These are phyloP conservation scores for Stenodera caucasica DNA, from an alignment of 2,888 invertebrate species.

Conservation along the genomic window DNA sequence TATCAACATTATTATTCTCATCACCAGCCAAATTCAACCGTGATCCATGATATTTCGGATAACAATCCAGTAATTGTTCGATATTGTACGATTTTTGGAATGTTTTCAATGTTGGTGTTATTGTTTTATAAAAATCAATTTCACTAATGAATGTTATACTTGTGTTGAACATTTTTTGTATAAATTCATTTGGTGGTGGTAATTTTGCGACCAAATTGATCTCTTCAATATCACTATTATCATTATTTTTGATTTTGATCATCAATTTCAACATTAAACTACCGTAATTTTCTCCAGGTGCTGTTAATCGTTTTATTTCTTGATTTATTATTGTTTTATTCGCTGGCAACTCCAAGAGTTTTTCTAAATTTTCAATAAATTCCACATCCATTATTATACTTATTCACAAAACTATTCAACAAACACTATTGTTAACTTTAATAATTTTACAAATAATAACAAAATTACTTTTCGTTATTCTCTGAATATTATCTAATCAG, in stretches of 20 bases:
- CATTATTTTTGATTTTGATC: slow-evolving; percentile 40
- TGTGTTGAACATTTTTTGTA: slow-evolving; percentile 24
- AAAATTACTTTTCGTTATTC: no score
- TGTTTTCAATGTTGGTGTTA: slow-evolving; percentile 17
- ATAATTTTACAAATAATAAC: no score
- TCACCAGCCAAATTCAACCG: slow-evolving; percentile 35
- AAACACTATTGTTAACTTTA: no score
- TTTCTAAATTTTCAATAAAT: not conserved
- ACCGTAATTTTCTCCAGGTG: slow-evolving; percentile 63
- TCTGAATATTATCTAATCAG: no score
- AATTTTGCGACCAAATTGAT: slow-evolving; percentile 27
- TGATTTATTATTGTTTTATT: slow-evolving; percentile 37
- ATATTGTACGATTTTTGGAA: slow-evolving; percentile 20
- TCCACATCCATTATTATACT: not conserved
- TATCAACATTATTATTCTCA: slow-evolving; percentile 51
- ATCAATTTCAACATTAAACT: slow-evolving; percentile 56
- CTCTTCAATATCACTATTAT: slow-evolving; percentile 2
- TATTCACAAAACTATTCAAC: not conserved
- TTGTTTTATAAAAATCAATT: slow-evolving; percentile 22
- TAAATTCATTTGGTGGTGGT: slow-evolving; percentile 19
- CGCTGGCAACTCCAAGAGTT: slow-evolving; percentile 2
- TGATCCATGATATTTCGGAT: slow-evolving; percentile 35
- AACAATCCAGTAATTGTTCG: slow-evolving; percentile 18
- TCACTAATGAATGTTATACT: slow-evolving; percentile 25
- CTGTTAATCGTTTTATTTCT: slow-evolving; percentile 51